Evolutionary conservation across 1,140 invertebrate genomes (phyloP).

Genomic region (Zaprionus gabonicus): DNA sequence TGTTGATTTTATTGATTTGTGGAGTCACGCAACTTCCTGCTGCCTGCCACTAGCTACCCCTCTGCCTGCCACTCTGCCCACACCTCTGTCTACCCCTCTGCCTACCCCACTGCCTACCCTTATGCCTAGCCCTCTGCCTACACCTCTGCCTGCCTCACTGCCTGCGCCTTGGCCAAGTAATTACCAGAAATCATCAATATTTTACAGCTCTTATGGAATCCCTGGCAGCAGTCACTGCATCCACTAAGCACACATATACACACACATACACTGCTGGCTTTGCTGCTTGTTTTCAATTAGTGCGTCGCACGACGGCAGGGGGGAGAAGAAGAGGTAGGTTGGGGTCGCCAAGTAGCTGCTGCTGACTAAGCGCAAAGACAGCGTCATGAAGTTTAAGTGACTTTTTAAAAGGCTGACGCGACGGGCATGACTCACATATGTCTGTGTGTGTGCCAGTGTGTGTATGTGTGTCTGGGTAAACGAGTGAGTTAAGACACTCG

Average conservation of each 20-base stretch:
- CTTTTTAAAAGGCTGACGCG: constrained; percentile 48
- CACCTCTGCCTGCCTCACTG: background rate
- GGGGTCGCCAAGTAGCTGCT: constrained; percentile 31
- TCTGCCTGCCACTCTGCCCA: background rate
- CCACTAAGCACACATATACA: background rate
- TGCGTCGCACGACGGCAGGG: constrained; percentile 36
- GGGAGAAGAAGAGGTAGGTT: background rate
- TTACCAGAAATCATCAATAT: constrained; percentile 54
- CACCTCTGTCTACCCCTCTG: background rate
- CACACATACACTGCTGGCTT: background rate
- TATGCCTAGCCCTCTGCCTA: background rate
- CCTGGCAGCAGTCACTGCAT: constrained; percentile 13
- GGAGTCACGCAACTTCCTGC: constrained; percentile 74
- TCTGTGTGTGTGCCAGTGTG: constrained; percentile 6
- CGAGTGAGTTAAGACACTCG: background rate
- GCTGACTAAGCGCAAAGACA: constrained; percentile 65
- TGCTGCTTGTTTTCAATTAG: constrained; percentile 69
- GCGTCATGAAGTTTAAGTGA: constrained; percentile 71
- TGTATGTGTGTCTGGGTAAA: constrained; percentile 1
- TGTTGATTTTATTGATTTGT: constrained; percentile 77
- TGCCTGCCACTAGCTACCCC: background rate
- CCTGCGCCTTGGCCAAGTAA: constrained; percentile 25
- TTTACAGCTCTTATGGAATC: constrained; percentile 41
- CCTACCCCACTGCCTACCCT: background rate
- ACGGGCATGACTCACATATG: constrained; percentile 65